phyloP scores from a whole-genome alignment of 2,888 invertebrate genomes.

The Pyrrhia umbra region DNA sequence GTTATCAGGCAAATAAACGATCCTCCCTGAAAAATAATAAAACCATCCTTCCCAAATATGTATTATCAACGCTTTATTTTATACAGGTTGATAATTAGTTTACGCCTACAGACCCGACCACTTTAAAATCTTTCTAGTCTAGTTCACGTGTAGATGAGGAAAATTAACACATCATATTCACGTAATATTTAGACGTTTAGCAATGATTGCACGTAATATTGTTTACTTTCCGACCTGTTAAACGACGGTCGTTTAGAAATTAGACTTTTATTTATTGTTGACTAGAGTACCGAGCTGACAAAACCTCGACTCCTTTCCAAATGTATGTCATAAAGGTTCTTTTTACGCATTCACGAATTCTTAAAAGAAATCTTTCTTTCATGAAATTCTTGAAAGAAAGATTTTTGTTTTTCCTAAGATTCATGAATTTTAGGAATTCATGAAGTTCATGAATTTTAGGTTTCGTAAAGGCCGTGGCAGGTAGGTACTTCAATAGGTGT shows the following conservation, averaged over 20 bases:
- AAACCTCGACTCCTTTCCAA: not conserved
- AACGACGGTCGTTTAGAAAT: slow-evolving; percentile 26
- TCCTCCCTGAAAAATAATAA: not conserved
- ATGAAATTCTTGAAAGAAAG: too few relatives aligned
- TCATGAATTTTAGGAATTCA: too few relatives aligned
- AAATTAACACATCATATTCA: slow-evolving; percentile 48
- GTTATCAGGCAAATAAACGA: slow-evolving; percentile 7
- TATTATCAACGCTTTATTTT: slow-evolving; percentile 13
- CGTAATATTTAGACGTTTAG: slow-evolving; percentile 52
- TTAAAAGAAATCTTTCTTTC: too few relatives aligned
- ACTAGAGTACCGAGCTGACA: slow-evolving; percentile 4
- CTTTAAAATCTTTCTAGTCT: slow-evolving; percentile 77
- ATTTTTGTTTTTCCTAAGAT: too few relatives aligned
- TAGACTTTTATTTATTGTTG: slow-evolving; percentile 9
- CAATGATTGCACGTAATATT: slow-evolving; percentile 34
- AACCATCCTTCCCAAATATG: not conserved
- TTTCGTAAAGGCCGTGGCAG: too few relatives aligned
- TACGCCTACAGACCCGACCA: slow-evolving; percentile 37
- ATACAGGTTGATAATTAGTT: not conserved
- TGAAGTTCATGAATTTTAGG: too few relatives aligned
- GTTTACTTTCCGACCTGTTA: slow-evolving; percentile 40
- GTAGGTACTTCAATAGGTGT: not conserved
- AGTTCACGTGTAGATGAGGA: slow-evolving; percentile 71
- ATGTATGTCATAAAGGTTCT: not conserved
- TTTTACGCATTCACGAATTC: too few relatives aligned